These are phyloP conservation scores for Pteropus rufus DNA, from an alignment of 2,797 vertebrate species.

Conservation along the genomic window DNA sequence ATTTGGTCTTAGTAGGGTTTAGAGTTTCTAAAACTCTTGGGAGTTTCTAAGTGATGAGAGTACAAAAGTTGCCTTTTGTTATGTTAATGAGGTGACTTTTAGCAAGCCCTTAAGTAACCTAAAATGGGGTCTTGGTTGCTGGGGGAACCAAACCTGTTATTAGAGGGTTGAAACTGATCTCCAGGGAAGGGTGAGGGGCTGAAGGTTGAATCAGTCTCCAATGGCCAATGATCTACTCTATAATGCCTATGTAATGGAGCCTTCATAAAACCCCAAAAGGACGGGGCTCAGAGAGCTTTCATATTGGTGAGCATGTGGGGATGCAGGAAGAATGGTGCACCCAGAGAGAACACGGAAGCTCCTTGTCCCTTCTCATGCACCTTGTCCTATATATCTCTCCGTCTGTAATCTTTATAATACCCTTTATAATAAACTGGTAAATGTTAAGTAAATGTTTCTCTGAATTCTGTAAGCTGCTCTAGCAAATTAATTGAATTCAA, in stretches of 20 bases:
- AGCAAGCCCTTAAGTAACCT: neutral
- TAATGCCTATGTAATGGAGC: neutral
- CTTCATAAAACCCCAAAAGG: neutral
- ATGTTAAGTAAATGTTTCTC: neutral
- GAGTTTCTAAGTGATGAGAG: neutral
- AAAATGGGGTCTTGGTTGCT: neutral
- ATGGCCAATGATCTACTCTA: neutral
- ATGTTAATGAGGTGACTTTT: neutral
- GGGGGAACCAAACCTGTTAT: neutral
- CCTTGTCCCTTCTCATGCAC: neutral
- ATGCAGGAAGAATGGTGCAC: neutral
- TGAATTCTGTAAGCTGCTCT: neutral
- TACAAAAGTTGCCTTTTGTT: neutral
- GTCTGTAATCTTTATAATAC: neutral
- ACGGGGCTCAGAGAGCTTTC: neutral
- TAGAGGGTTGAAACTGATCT: neutral
- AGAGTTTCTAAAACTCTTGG: neutral
- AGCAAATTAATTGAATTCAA: neutral
- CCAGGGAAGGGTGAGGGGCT: neutral
- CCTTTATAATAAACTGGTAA: neutral
- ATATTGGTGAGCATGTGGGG: neutral
- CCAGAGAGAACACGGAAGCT: neutral
- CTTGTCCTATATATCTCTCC: neutral
- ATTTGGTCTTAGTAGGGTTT: neutral
- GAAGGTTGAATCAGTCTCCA: neutral